Percentiles rank a stretch among this genome's conserved stretches.
Conservation (phyloP, 2,888 invertebrate genomes). For the Tetrapedia diversipes region DNA sequence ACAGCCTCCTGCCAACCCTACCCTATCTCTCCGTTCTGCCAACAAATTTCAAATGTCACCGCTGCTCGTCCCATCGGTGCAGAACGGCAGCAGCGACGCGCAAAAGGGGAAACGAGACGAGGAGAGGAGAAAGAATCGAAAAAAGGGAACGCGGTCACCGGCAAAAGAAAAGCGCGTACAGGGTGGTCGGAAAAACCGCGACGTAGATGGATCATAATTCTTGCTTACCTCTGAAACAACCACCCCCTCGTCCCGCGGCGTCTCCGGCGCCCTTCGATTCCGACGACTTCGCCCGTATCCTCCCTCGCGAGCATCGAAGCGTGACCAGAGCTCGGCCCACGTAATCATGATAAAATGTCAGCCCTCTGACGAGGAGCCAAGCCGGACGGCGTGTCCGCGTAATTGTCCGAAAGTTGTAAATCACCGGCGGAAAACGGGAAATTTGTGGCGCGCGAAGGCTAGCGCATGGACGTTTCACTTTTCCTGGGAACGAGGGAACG, state of each 20-base stretch:
- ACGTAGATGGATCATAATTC: constrained; percentile 76
- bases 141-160: constrained; percentile 20
- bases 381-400: constrained; percentile 22
- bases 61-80: constrained; percentile 12
- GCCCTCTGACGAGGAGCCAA: constrained; percentile 43
- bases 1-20: neutral
- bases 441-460: constrained; percentile 31
- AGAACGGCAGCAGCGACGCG: neutral
- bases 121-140: neutral
- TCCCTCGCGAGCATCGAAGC: constrained; percentile 39
- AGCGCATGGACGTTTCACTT: constrained; percentile 18
- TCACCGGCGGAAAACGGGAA: constrained; percentile 41
- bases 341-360: constrained; percentile 70
- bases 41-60: constrained; percentile 35
- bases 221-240: constrained; percentile 68
- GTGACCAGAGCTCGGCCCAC: constrained; percentile 57
- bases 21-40: neutral
- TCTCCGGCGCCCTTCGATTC: constrained; percentile 61
- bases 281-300: constrained; percentile 45
- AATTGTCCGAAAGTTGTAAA: constrained; percentile 49
- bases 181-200: constrained; percentile 63
- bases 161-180: constrained; percentile 42
- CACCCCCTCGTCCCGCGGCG: constrained; percentile 59
- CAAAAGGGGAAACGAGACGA: neutral
- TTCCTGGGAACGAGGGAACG: neutral